Evolutionary conservation across 2,888 invertebrate species (phyloP), one percentile per base, ranked within the genome.

Genomic region (Kryphioiulus occultus): DNA sequence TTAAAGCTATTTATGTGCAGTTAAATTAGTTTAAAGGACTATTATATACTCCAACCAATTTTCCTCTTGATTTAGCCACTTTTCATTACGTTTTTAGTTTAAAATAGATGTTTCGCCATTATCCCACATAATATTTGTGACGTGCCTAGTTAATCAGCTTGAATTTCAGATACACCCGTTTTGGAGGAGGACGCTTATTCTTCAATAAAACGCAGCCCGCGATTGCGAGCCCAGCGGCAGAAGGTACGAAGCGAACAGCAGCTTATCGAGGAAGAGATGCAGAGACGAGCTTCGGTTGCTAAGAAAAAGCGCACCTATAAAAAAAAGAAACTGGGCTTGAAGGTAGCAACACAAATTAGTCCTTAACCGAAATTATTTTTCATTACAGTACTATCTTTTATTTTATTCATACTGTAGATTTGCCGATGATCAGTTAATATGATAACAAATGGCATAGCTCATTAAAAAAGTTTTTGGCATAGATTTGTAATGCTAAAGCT

Each of bases 181-280:
- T 22, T n/a, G 17, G 84, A 19, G 35, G 84, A 84, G 42, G 84
- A 68, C 26, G 1, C 26, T 7, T 30, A 10, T 9, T 26, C 78
- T 19, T 87, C 89, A n/a, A 59, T 87, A 9, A 89, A 89, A 85
- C 82, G 89, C 17, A 89, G 89, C 78, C 85, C 85, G 89, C 86
- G 88, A 78, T 35, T 91, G 90, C 86, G 89, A 84, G 87, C 88
- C 15, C 88, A 88, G 90, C 96, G 97, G 92, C 96, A 97, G 88
- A 95, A 95, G 89, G 97, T 97, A 91, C 96, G 97, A 91, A 87
- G 87, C 85, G 90, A 90, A 87, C 89, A 90, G 84, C 87, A 89
- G 39, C 87, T 87, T 42, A 87, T 90, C 59, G 86, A 87, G 32
- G 96, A 96, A 0, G 96, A 97, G 89, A 92, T 95, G 0, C 92